Evolutionary conservation across 2,888 invertebrate genomes (phyloP), one percentile per base, ranked within the genome.

Genomic region (Taenaris catops): DNA sequence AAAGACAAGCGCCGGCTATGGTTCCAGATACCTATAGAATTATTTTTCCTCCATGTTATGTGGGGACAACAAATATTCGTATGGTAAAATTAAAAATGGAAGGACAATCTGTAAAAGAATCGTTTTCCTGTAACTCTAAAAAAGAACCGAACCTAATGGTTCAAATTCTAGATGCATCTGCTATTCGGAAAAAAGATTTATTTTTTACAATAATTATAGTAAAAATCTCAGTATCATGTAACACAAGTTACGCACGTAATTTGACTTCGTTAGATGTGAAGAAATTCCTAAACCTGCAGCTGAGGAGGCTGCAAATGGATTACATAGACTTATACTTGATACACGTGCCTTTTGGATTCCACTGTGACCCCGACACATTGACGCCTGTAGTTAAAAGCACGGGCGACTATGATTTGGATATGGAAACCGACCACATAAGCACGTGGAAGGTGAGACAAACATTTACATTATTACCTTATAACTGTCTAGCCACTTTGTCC

Each of bases 321-420:
- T 95, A 94, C 60, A 80, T 95, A 1, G 95, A 96, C 55, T 86
- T 95, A 47, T 95, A 94, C 59, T 83, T 95, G 12, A 89, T 94
- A 39, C 95, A 96, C 56, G 91, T 91, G 69, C 94, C 95, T 0
- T 91, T 94, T 55, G 91, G 91, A 3, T 90, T 93, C 50, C 60
- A 73, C 28, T 87, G 88, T 49, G 87, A 91, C 51, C 74, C 88
- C 20, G 67, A 76, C 6, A 87, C 80, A 3, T 71, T 88, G 17
- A 86, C 89, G 8, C 89, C 92, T 0, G 65, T 88, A 2, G 64
- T 80, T 1, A 88, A 90, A 37, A 83, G 87, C 25, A 88, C 90
- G 58, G 92, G 92, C 4, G 78, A 87, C 24, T 89, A 89, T 48
- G 69, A 81, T 34, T 57, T 92, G 37, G 93, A 92, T 58, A 62